Evolutionary conservation across 1,140 invertebrate species (phyloP).

Genomic region (Drosophila orosa): DNA sequence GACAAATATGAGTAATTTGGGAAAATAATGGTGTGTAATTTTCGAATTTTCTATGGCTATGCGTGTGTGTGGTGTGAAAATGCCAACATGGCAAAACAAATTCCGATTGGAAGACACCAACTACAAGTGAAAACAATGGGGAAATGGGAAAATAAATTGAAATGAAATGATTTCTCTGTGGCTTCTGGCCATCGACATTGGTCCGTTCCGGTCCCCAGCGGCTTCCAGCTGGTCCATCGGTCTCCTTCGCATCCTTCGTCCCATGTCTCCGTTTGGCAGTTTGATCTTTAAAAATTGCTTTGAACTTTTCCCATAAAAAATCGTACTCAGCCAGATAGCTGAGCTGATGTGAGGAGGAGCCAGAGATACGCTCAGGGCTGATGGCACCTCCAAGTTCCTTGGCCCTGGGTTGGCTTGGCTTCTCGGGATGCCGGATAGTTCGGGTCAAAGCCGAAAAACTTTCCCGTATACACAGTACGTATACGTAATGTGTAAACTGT

Average conservation of each 20-base stretch:
- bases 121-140: conserved; percentile 64
- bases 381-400: conserved; percentile 23
- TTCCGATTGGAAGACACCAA: conserved; percentile 20
- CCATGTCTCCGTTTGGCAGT: conserved; percentile 39
- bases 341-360: conserved; percentile 6
- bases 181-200: conserved; percentile 10
- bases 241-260: conserved; percentile 13
- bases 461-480: conserved; percentile 12
- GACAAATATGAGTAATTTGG: conserved; percentile 36
- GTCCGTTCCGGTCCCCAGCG: conserved; percentile 20
- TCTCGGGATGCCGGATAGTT: conserved; percentile 1
- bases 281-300: conserved; percentile 76
- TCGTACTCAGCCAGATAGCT: conserved; percentile 28
- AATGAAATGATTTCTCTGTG: conserved; percentile 74
- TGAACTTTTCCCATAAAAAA: conserved; percentile 66
- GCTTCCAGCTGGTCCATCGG: conserved; percentile 42
- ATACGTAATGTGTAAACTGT: conserved; percentile 45
- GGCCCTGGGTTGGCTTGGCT: conserved; percentile 14
- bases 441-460: conserved; percentile 29
- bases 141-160: conserved; percentile 78
- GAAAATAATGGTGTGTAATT: conserved; percentile 42
- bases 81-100: conserved; percentile 50
- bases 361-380: conserved; percentile 20
- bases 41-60: not conserved
- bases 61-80: conserved; percentile 59